A percentile compares a stretch with the other conserved stretches of the same genome.
Evolutionary conservation across 2,113 vertebrate species (phyloP).

Genomic region (Hippocampus guttulatus): DNA sequence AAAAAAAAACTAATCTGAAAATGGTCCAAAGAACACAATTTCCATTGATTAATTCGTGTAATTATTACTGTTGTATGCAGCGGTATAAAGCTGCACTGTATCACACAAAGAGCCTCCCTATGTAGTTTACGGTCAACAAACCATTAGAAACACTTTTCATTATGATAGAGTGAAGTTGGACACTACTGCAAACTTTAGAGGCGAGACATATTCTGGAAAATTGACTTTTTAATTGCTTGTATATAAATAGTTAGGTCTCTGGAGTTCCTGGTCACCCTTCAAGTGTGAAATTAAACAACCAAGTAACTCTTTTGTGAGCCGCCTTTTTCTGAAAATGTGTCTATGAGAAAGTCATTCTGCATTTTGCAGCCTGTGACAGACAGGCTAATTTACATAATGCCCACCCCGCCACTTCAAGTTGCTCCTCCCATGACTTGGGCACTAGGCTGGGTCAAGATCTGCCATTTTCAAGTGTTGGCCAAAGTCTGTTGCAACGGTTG

Average conservation of each 20-base stretch:
- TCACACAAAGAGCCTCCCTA: not conserved
- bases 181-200: not conserved
- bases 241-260: not conserved
- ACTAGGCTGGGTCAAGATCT: not conserved
- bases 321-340: not conserved
- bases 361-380: not conserved
- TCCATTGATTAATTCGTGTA: not conserved
- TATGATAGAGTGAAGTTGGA: not conserved
- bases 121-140: not conserved
- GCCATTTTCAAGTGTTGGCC: not conserved
- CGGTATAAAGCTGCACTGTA: too few species aligned
- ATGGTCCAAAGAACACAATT: not conserved
- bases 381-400: not conserved
- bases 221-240: conserved; percentile 1
- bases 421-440: not conserved
- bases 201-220: not conserved
- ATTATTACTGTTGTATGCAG: not conserved
- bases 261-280: not conserved
- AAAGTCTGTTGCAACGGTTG: too few species aligned
- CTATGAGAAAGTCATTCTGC: not conserved
- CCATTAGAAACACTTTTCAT: not conserved
- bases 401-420: not conserved
- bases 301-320: not conserved
- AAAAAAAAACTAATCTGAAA: not conserved
- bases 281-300: conserved; percentile 1